Evolutionary conservation across 2,888 invertebrate species (phyloP).

Genomic region (Latheticus oryzae): DNA sequence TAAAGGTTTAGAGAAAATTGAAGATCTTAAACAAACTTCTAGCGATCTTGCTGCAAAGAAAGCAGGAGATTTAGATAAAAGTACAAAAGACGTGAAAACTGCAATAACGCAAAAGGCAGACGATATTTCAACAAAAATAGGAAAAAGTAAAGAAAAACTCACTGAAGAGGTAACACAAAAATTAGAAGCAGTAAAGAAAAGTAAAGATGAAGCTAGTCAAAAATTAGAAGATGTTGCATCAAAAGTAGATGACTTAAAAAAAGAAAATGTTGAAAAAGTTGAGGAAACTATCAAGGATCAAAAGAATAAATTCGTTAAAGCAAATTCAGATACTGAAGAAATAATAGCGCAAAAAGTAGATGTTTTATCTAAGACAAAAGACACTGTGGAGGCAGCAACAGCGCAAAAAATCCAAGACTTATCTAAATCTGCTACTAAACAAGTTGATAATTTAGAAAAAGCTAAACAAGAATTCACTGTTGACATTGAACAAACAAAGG

Average conservation of each 20-base stretch:
- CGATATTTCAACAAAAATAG: too few species aligned
- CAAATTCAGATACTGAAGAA: slow-evolving; percentile 2
- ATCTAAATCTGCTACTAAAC: not conserved
- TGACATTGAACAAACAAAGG: too few species aligned
- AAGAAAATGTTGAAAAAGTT: slow-evolving; percentile 29
- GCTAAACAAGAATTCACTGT: not conserved
- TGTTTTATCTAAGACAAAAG: not conserved
- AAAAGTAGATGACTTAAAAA: slow-evolving; percentile 9
- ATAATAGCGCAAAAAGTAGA: slow-evolving; percentile 2
- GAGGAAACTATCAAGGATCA: slow-evolving; percentile 16
- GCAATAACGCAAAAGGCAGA: too few species aligned
- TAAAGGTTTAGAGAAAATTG: too few species aligned
- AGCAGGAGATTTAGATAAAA: too few species aligned
- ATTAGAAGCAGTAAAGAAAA: not conserved
- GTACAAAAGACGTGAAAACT: too few species aligned
- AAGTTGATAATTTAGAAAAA: slow-evolving; percentile 1
- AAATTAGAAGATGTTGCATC: too few species aligned
- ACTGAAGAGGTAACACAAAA: too few species aligned
- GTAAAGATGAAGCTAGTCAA: not conserved
- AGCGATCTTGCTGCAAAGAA: too few species aligned
- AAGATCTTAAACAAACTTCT: too few species aligned
- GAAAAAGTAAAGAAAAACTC: too few species aligned
- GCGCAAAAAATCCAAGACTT: not conserved
- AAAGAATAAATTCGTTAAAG: slow-evolving; percentile 37
- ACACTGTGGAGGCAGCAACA: not conserved